Evolutionary conservation across 2,888 invertebrate species (phyloP), one percentile per base, ranked within the genome.

Genomic region (Caenorhabditis wallacei): DNA sequence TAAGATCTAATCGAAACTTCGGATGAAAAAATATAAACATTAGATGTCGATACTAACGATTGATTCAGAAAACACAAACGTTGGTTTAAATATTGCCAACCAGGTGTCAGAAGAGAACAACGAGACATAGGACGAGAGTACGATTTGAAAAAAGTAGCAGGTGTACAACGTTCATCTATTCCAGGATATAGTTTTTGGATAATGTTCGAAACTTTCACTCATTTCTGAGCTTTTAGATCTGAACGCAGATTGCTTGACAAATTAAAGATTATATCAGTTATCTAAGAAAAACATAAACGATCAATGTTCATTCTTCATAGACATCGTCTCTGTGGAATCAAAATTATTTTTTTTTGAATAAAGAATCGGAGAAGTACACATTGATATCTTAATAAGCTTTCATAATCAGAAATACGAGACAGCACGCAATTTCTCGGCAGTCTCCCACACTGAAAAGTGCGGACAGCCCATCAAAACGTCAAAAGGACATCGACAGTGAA

Each of bases 401-500:
- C 40, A 13, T 10, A 40, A 48, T 18, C 13, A 8, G 18, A 4
- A 18, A 48, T 48, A 18, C 46, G 40, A 10, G 5, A 10, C 11
- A 48, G 7, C 53, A 35, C 30, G 7, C 30, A 56, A 35, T 56
- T 53, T 53, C 24, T 53, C 53, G 43, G 13, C 22, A 1, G 18
- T 11, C 64, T 16, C 51, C 24, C 8, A 10, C 18, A 46, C 46
- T 46, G 54, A 54, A 54, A 54, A 54, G 22, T 22, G 53, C 37
- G 53, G 30, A 13, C 46, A 66, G 13, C 10, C 35, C 24, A 63
- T 26, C 26, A 64, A 66, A 66, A 66, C 30, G 66, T 57, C 56
- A 57, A 69, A 69, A 69, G 43, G 69, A 69, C 43, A 51, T 51
- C 20, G 53, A 53, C 20, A 70, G 26, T 53, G 68, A 37, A 26